These are phyloP conservation scores for Lissonota sp. DNA, from an alignment of 2,888 invertebrate species.

Conservation along the genomic window DNA sequence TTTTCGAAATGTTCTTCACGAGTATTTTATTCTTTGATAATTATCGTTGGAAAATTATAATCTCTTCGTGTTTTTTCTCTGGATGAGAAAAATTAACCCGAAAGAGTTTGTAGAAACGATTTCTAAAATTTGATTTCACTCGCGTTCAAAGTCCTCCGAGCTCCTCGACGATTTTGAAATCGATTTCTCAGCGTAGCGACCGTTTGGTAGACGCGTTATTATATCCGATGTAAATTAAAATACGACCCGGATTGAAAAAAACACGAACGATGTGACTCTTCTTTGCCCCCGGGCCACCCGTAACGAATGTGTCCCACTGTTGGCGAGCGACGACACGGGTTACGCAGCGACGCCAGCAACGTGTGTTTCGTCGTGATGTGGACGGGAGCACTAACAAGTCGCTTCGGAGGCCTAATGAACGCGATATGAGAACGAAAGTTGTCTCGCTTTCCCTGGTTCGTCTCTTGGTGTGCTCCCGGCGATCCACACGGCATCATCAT, in stretches of 20 bases:
- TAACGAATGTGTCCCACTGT: constrained; percentile 31
- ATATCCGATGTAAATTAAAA: neutral
- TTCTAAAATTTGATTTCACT: too few species aligned
- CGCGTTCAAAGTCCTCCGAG: too few species aligned
- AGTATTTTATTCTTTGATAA: too few species aligned
- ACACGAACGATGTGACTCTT: neutral
- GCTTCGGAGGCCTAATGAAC: constrained; percentile 49
- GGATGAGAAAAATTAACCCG: too few species aligned
- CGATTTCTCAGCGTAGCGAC: too few species aligned
- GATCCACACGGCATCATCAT: constrained; percentile 15
- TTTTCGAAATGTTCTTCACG: too few species aligned
- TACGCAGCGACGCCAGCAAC: constrained; percentile 4
- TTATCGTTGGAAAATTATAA: too few species aligned
- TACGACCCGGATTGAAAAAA: neutral
- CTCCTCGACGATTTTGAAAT: too few species aligned
- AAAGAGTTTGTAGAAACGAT: too few species aligned
- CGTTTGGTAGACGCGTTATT: too few species aligned
- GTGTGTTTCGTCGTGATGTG: neutral
- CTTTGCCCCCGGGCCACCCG: constrained; percentile 24
- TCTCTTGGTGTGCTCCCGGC: constrained; percentile 9
- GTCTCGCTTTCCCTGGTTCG: constrained; percentile 47
- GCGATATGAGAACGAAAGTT: constrained; percentile 61
- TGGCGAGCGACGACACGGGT: neutral
- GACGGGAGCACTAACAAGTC: constrained; percentile 39
- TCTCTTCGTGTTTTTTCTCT: too few species aligned